Base-by-base conservation (phyloP, 2,113 vertebrate genomes). In the Erinaceus europaeus region DNA sequence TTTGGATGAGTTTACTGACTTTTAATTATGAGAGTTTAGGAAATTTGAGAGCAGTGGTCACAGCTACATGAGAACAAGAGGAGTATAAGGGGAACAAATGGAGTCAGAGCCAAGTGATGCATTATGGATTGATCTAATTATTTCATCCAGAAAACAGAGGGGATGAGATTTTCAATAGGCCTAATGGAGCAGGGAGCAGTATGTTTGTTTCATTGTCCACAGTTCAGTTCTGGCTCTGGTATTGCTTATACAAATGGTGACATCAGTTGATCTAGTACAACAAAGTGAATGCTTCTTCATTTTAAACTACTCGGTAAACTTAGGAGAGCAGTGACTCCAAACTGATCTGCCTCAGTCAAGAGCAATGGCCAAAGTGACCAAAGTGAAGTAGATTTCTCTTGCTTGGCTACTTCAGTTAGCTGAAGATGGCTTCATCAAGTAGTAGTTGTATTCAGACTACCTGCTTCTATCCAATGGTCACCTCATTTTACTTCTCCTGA, bases 401-500 rank as follows among this genome's bases (percentile, higher is more conserved):
- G 34, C 40, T 0, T 10, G 69, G 59, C 80, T 53, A 77, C 50
- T 59, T 81, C 23, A 68, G 2, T 62, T 55, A 40, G 29, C 44
- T 52, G 23, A 64, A 52, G 55, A 61, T 15, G n/a, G 52, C 27
- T 46, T 68, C 44, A 83, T 75, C n/a, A 55, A 27, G 61, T 4
- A 29, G 62, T 0, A 4, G 40, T 9, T 40, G 29, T 53, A 25
- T 76, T 76, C 38, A 86, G 32, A 84, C 53, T 62, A 90, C 48
- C 13, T 29, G 34, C 44, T 79, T 91, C 40, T 90, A 62, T 86
- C 79, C 36, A 53, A 32, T 3, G n/a, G 15, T 48, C 32, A 9
- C 23, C 48, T 40, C 44, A 52, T 27, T 69, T 57, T 12, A 5
- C 38, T 57, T 59, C 0, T 25, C 4, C 32, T 71, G 38, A 46